Conservation (phyloP, 2,888 invertebrate genomes). For the Euspilapteryx auroguttella region DNA sequence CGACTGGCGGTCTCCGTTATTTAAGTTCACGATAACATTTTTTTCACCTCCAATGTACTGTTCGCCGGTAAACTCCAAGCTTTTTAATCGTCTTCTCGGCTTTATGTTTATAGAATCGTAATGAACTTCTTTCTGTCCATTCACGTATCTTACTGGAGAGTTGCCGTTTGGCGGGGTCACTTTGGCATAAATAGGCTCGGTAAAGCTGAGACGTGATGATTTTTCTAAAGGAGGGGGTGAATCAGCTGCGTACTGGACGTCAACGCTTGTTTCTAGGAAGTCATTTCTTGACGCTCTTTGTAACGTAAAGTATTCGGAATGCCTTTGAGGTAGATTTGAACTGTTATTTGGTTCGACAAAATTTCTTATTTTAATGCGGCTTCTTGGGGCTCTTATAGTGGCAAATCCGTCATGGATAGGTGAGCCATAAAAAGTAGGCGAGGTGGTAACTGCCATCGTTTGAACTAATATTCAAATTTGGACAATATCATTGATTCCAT, state of each 20-base stretch:
- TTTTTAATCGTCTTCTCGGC: constrained; percentile 45
- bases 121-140: constrained; percentile 33
- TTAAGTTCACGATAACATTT: constrained; percentile 26
- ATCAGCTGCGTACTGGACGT: constrained; percentile 35
- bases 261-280: constrained; percentile 39
- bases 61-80: constrained; percentile 36
- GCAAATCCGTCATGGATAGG: constrained; percentile 86
- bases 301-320: constrained; percentile 53
- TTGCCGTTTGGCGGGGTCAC: constrained; percentile 35
- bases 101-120: constrained; percentile 55
- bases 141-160: constrained; percentile 34
- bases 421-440: constrained; percentile 45
- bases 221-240: constrained; percentile 19
- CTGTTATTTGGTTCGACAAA: constrained; percentile 42
- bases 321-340: constrained; percentile 46
- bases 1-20: constrained; percentile 40
- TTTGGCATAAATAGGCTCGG: constrained; percentile 53
- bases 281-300: constrained; percentile 41
- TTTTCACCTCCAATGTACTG: constrained; percentile 29
- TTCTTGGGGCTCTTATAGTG: constrained; percentile 72
- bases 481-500: neutral
- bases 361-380: constrained; percentile 49
- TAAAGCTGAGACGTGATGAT: constrained; percentile 37
- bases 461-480: neutral
- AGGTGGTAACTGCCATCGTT: constrained; percentile 43